Percentiles rank a stretch among this genome's conserved stretches.
These are phyloP conservation scores for Bombus pascuorum DNA, from an alignment of 1,140 invertebrate genomes.

Conservation along the genomic window DNA sequence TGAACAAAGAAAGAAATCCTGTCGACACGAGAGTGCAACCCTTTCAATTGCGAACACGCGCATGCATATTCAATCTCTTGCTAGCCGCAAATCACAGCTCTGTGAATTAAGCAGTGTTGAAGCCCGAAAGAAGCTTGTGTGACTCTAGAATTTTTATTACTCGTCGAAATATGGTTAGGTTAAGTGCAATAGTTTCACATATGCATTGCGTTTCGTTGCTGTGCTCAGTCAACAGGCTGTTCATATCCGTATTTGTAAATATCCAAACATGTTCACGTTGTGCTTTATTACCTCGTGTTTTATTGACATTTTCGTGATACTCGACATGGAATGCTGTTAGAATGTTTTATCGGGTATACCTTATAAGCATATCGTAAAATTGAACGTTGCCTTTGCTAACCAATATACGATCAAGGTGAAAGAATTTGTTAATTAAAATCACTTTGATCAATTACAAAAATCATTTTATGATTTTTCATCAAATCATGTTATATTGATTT, in stretches of 20 bases:
- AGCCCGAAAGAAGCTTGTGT: not conserved
- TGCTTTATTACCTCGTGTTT: no score
- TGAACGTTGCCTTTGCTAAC: no score
- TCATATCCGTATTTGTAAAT: not conserved
- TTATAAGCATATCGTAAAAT: no score
- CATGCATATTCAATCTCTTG: conserved; percentile 18
- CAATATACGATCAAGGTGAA: no score
- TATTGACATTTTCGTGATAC: no score
- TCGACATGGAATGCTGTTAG: no score
- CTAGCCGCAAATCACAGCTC: conserved; percentile 2
- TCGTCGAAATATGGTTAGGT: not conserved
- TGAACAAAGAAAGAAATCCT: not conserved
- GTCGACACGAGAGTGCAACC: no score
- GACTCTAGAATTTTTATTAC: conserved; percentile 16
- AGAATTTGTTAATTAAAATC: no score
- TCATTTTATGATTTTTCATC: no score
- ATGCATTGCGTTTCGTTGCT: not conserved
- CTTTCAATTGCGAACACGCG: conserved; percentile 10
- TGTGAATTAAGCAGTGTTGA: conserved; percentile 20
- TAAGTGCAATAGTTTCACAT: not conserved
- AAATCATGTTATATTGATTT: no score
- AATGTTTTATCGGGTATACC: no score
- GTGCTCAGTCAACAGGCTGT: not conserved
- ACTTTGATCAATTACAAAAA: no score
- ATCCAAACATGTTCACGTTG: not conserved